Percentiles rank a stretch among this genome's conserved stretches.
Evolutionary conservation across 2,888 invertebrate species (phyloP).

Genomic region (Drosophila eohydei): DNA sequence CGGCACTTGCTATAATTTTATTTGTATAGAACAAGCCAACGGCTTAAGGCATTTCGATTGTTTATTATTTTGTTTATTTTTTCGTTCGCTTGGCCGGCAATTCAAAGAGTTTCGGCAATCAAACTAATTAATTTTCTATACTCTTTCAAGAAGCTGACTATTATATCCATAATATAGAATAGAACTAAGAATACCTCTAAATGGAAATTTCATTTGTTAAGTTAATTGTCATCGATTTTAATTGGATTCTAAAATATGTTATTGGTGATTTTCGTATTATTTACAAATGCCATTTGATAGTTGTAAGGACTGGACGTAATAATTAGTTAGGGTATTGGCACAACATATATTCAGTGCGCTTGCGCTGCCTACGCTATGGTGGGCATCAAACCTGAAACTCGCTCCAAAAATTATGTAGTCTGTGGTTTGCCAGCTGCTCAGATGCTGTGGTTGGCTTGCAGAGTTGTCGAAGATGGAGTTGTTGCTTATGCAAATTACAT

Average conservation of each 20-base stretch:
- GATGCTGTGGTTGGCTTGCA: constrained; percentile 21
- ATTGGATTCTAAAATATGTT: no score
- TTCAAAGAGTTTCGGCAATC: neutral
- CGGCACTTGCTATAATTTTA: constrained; percentile 59
- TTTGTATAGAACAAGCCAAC: constrained; percentile 9
- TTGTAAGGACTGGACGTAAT: neutral
- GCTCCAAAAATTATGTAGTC: constrained; percentile 63
- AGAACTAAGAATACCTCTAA: neutral
- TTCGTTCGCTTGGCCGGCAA: constrained; percentile 18
- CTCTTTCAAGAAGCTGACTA: neutral
- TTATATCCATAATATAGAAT: neutral
- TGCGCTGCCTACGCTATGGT: constrained; percentile 55
- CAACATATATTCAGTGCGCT: constrained; percentile 37
- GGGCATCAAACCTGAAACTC: constrained; percentile 69
- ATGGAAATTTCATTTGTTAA: neutral
- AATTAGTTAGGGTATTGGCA: constrained; percentile 35
- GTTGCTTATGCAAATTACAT: constrained; percentile 74
- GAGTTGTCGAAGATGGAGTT: constrained; percentile 17
- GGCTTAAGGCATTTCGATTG: constrained; percentile 57
- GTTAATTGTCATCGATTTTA: no score
- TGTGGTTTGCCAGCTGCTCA: constrained; percentile 28
- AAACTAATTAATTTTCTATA: neutral
- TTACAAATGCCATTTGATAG: neutral
- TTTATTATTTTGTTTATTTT: constrained; percentile 31
- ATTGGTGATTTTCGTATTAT: neutral